Evolutionary conservation across 1,140 invertebrate genomes (phyloP), one percentile per base, ranked within the genome.

Genomic region (Drosophila nannoptera): DNA sequence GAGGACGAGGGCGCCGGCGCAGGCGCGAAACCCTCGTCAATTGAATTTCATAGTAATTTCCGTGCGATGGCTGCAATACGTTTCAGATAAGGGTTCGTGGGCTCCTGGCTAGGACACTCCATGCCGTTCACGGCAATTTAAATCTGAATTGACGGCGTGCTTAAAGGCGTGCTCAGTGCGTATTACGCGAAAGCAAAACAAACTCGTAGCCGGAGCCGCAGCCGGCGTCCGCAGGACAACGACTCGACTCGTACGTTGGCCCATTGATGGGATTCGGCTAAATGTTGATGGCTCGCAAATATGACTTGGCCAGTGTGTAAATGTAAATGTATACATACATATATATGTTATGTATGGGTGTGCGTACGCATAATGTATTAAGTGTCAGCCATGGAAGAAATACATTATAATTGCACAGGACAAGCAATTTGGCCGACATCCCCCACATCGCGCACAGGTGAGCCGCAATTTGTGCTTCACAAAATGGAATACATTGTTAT

Each of bases 391-490:
- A 52, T 77, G 67, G 52, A 71, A 65, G 54, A 77, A 62, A 78
- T 63, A 75, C 55, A 78, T 75, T 77, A 86, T 84, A 84, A 84
- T 84, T 86, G 82, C 77, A 77, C 62, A 62, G 74, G 73, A 66
- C 61, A 86, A 77, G 64, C 67, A 80, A 84, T 86, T 86, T 77
- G 53, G 60, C 45, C 67, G 81, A 75, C 87, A 77, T 86, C 60
- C 76, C 32, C 36, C 22, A 43, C 80, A 84, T n/a, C n/a, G n/a
- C n/a, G 80, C 14, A 45, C 81, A 84, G 81, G 81, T 84, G 77
- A 81, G 81, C 64, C 66, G 36, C 56, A 77, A 86, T 81, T 86
- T 86, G 81, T 73, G 59, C 32, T 68, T 61, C 65, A 60, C 54
- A 65, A 66, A 66, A 74, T 61, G 36, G 55, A 42, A 56, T 62